A percentile compares a stretch with the other conserved stretches of the same genome.
These are phyloP conservation scores for Passerina amoena DNA, from an alignment of 2,113 vertebrate genomes.

Conservation along the genomic window DNA sequence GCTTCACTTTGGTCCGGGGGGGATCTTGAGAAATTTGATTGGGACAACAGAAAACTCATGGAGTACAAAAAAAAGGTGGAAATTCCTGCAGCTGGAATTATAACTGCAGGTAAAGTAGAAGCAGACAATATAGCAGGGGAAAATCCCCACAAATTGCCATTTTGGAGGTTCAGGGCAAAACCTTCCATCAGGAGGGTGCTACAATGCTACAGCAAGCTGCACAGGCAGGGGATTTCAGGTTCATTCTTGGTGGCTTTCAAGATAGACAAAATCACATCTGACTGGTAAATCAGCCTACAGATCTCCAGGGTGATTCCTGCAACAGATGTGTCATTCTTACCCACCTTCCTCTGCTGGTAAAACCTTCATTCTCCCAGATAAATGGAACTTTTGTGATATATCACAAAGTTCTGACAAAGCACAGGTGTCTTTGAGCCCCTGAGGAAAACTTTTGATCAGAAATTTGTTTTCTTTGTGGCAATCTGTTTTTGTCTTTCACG, in stretches of 20 bases:
- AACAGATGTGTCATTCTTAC: background rate
- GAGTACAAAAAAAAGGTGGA: background rate
- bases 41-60: background rate
- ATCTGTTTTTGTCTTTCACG: background rate
- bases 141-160: background rate
- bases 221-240: background rate
- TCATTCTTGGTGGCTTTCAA: background rate
- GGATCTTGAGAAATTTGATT: background rate
- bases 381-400: background rate
- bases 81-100: background rate
- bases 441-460: background rate
- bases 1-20: background rate
- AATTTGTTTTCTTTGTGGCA: background rate
- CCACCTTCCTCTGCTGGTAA: background rate
- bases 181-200: background rate
- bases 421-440: background rate
- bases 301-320: background rate
- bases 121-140: background rate
- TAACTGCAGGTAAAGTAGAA: background rate
- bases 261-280: background rate
- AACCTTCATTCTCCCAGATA: background rate
- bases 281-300: background rate
- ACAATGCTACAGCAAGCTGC: background rate
- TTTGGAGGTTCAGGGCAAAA: background rate
- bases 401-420: background rate